These are phyloP conservation scores for Sardinella longiceps DNA, from an alignment of 2,797 vertebrate genomes.

Conservation along the genomic window DNA sequence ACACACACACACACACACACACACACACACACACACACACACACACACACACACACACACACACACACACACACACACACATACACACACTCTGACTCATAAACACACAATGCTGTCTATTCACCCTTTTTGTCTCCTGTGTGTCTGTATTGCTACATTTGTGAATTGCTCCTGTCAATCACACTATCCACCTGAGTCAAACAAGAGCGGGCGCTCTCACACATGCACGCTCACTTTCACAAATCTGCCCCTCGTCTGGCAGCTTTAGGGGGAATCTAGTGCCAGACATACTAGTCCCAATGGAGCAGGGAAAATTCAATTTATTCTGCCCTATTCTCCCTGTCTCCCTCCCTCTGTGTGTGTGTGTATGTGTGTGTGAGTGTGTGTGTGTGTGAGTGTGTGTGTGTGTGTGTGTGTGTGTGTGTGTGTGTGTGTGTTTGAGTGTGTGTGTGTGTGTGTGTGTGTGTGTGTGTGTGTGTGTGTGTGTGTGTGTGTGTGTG, in stretches of 20 bases:
- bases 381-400: background rate
- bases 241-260: background rate
- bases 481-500: too few relatives aligned
- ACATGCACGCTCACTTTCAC: background rate
- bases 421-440: too few relatives aligned
- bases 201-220: background rate
- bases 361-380: slow-evolving; percentile 9
- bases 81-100: background rate
- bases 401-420: background rate
- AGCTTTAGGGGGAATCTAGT: background rate
- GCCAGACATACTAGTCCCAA: background rate
- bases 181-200: background rate
- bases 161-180: background rate
- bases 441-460: too few relatives aligned
- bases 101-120: background rate
- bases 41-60: slow-evolving; percentile 11
- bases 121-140: background rate
- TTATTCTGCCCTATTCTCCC: background rate
- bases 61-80: slow-evolving; percentile 24
- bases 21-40: slow-evolving; percentile 26
- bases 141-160: background rate
- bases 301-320: background rate
- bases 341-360: too few relatives aligned
- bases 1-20: slow-evolving; percentile 13
- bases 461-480: too few relatives aligned